Evolutionary conservation across 2,797 vertebrate genomes (phyloP).

Genomic region (Gephyroberyx darwinii): DNA sequence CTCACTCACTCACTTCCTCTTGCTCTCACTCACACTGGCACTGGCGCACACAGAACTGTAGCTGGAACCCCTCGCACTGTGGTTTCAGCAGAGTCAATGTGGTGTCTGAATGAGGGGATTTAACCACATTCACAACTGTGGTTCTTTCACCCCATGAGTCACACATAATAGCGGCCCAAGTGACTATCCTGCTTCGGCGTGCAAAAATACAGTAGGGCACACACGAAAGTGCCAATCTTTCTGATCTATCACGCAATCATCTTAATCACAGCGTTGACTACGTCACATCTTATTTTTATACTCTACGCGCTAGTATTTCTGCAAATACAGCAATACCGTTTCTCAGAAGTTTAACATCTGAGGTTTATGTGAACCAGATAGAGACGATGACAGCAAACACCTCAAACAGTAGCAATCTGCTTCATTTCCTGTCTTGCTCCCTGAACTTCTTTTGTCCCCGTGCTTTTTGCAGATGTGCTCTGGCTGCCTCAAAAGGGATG

Average conservation of each 20-base stretch:
- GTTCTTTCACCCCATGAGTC: background rate
- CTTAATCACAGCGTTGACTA: background rate
- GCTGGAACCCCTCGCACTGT: slow-evolving; percentile 42
- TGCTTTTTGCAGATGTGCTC: slow-evolving; percentile 44
- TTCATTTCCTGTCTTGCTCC: slow-evolving; percentile 63
- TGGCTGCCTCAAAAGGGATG: slow-evolving; percentile 46
- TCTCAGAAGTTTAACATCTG: background rate
- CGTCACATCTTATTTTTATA: background rate
- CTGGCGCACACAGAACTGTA: background rate
- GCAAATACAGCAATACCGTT: background rate
- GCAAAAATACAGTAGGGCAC: background rate
- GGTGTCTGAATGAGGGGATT: slow-evolving; percentile 45
- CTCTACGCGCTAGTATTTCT: background rate
- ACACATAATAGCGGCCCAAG: background rate
- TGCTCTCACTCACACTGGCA: background rate
- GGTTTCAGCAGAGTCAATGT: slow-evolving; percentile 50
- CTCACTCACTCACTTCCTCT: slow-evolving; percentile 37
- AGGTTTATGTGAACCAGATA: slow-evolving; percentile 11
- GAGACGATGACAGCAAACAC: slow-evolving; percentile 10
- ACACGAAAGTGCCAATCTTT: too few relatives aligned
- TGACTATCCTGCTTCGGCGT: background rate
- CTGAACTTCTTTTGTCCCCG: background rate
- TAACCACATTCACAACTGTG: slow-evolving; percentile 48
- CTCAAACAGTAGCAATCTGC: slow-evolving; percentile 54
- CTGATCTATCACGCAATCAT: too few relatives aligned